These are phyloP conservation scores for Diarsia mendica DNA, from an alignment of 2,888 invertebrate species.

Conservation along the genomic window DNA sequence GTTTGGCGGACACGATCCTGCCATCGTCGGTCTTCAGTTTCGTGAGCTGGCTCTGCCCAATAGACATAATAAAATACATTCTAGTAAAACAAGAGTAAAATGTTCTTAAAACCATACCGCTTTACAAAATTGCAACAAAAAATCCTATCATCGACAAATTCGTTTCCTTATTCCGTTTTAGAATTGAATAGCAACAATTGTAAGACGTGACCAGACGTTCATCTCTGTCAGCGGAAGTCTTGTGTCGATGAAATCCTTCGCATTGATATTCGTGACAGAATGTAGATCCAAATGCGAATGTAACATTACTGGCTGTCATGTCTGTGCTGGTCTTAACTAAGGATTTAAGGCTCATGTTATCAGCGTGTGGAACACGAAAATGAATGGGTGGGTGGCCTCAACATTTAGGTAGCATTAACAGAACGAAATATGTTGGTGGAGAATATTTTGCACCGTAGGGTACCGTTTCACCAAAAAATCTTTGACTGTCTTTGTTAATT, in stretches of 20 bases:
- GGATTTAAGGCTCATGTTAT: conserved; percentile 37
- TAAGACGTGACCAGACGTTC: conserved; percentile 54
- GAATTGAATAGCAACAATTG: conserved; percentile 47
- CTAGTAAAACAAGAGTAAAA: not conserved
- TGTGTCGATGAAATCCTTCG: conserved; percentile 57
- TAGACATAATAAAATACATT: not conserved
- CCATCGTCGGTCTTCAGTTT: too few species aligned
- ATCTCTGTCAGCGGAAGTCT: conserved; percentile 55
- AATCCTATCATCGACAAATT: not conserved
- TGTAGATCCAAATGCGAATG: conserved; percentile 32
- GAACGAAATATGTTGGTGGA: not conserved
- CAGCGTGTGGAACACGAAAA: conserved; percentile 10
- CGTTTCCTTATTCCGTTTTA: conserved; percentile 24
- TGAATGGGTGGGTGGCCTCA: not conserved
- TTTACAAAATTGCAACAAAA: not conserved
- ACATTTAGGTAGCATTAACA: conserved; percentile 4
- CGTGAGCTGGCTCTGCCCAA: too few species aligned
- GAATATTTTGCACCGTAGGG: not conserved
- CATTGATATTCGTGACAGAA: conserved; percentile 59
- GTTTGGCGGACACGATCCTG: too few species aligned
- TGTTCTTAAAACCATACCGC: not conserved
- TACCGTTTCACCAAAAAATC: not conserved
- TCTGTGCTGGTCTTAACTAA: conserved; percentile 20
- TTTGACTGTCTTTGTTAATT: not conserved
- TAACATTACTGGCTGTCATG: conserved; percentile 28